Evolutionary conservation across 1,140 invertebrate genomes (phyloP), one percentile per base, ranked within the genome.

Genomic region (Uloborus diversus): DNA sequence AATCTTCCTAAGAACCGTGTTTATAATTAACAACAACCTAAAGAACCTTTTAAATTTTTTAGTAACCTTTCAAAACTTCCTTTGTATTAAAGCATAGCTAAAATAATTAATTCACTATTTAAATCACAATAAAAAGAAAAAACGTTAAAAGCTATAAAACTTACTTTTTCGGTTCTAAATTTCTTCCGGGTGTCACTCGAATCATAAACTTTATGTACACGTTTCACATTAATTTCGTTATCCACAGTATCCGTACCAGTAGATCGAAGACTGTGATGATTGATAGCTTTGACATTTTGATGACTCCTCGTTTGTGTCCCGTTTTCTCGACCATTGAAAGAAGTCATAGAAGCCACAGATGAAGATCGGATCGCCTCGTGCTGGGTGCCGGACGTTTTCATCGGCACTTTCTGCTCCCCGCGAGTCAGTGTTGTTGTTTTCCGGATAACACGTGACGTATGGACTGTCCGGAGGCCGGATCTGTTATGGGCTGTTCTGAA

Each of bases 381-480:
- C 32, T 76, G 73, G 0, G 73, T 66, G 7, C 73, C 73, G 37
- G 59, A 65, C 30, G 59, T 37, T 20, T 49, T 27, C 4, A 51
- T 35, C 1, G 53, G 42, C 25, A 56, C 64, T 47, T 83, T 80
- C 27, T 81, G 93, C 84, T 96, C 94, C 27, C 94, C 94, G 2
- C 94, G 89, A 20, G 94, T 95, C 66, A 96, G 85, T 1, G 95
- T 96, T 9, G 95, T 97, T 79, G 95, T 95, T 86, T 96, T 96
- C 59, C 94, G 90, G 5, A 96, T 91, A 79, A 96, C 94, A 82
- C 93, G 91, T 28, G 94, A 94, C 17, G 94, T 96, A 69, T 85
- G 84, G 17, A 96, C 94, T 85, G 92, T 93, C 82, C 93, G 91
- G 86, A 93, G 83, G 81, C 85, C 79, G 75, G 82, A 42, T 84